A percentile compares a stretch with the other conserved stretches of the same genome.
Conservation (phyloP, 2,113 vertebrate species). For the Eubucco bourcierii region DNA sequence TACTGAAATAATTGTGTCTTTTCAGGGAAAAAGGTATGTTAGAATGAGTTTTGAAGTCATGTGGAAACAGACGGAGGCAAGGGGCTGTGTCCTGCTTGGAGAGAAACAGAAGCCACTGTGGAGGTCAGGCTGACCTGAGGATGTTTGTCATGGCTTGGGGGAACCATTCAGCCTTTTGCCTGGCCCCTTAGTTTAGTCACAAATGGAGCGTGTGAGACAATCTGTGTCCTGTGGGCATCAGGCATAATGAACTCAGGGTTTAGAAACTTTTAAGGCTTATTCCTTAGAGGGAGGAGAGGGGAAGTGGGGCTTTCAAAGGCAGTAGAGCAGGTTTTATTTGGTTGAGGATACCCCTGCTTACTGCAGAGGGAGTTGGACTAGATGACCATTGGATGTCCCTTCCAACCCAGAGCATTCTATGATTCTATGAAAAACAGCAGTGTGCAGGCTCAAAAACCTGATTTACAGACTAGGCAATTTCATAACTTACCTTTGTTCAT, state of each 20-base stretch:
- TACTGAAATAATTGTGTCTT: background rate
- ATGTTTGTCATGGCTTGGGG: background rate
- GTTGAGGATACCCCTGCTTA: too few species aligned
- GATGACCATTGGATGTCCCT: too few species aligned
- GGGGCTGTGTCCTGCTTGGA: background rate
- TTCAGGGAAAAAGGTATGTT: background rate
- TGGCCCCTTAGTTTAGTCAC: rapidly evolving
- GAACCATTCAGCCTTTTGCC: background rate
- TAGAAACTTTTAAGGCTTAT: background rate
- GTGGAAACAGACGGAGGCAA: background rate
- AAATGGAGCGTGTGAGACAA: rapidly evolving
- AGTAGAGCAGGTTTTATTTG: background rate
- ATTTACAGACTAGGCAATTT: background rate
- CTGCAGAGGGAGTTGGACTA: too few species aligned
- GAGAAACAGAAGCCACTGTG: background rate
- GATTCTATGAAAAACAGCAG: background rate
- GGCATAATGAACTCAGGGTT: background rate
- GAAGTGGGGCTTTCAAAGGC: background rate
- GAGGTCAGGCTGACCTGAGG: rapidly evolving
- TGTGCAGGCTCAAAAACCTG: background rate
- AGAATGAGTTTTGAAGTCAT: background rate
- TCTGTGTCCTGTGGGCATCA: background rate
- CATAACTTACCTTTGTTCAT: background rate
- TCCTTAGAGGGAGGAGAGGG: background rate
- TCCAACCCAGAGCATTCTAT: too few species aligned